Evolutionary conservation across 53 echinoderm and acorn worm species (phyloP), one percentile per base, ranked within the genome.

Genomic region (Antedon mediterranea): DNA sequence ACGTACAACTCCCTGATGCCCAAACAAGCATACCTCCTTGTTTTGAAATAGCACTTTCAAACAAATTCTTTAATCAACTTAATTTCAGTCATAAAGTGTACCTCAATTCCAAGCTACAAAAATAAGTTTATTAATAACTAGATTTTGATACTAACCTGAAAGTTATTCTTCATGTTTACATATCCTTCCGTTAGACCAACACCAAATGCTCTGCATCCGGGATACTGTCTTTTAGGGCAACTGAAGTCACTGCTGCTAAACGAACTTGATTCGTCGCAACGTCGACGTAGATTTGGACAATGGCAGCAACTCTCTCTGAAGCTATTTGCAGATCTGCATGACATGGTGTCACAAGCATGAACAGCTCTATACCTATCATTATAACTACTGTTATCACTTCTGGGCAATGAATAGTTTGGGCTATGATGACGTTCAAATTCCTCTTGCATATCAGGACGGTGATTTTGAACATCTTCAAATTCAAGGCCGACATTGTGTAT

Each of bases 101-200:
- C n/a, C n/a, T n/a, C n/a, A n/a, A n/a, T n/a, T n/a, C n/a, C n/a
- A n/a, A n/a, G n/a, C n/a, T n/a, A n/a, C n/a, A n/a, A n/a, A n/a
- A n/a, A n/a, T n/a, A n/a, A n/a, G n/a, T n/a, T n/a, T n/a, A n/a
- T n/a, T n/a, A n/a, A n/a, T n/a, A n/a, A n/a, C n/a, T n/a, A n/a
- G n/a, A n/a, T n/a, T n/a, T n/a, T n/a, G n/a, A n/a, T 32, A 74
- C 94, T 81, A 57, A 98, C 98, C 92, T 98, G 98, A 70, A 98
- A 98, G 43, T 98, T 98, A 75, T 98, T 98, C 80, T 98, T 98
- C 2, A 72, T 81, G 32, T 90, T 90, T 3, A 98, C 98, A 0
- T 78, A 79, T 43, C 98, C 98, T 34, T 84, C 75, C 15, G 78
- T 84, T 3, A 98, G 72, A 0, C 98, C 98, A 28, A 83, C 83